Base-by-base conservation (phyloP, 2,113 vertebrate species). In the Dipodomys merriami region DNA sequence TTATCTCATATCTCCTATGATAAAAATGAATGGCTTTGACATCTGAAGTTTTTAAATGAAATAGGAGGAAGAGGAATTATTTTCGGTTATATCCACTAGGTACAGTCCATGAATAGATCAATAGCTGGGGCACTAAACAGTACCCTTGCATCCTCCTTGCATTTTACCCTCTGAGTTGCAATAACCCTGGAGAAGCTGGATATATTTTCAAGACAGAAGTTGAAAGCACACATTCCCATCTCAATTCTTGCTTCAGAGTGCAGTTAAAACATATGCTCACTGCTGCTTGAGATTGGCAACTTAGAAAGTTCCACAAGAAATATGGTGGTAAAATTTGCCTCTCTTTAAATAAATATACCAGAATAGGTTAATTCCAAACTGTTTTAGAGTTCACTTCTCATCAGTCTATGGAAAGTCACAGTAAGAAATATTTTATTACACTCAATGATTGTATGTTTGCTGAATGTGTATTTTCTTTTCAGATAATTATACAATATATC, bases 241-340 rank as follows among this genome's bases (percentile, higher is more conserved):
- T 57, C 30, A 91, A 57, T 82, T 90, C 23, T 67, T 23, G 22
- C 25, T 72, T 2, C 13, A 67, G 64, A 77, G 18, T 1, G 35
- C 64, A 91, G 8, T 80, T 67, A 88, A 94, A 93, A 83, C 8
- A 29, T 53, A 46, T 33, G 1, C 29, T 64, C 62, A 33, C 33
- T 88, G 27, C 5, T 77, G 39, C 35, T 23, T 95, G 35, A 86
- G 91, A 89, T 19, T 33, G 7, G 2, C 84, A 93, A 90, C 30
- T 71, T 69, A 15, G 0, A 93, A 74, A 29, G 53, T 91, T 83
- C 53, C 84, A 68, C 39, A 74, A 33, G 25, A 91, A 69, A 79
- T 81, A 69, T 0, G 49, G 18, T 95, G 95, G 84, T 49, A 92
- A 88, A 87, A 72, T 39, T 74, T 85, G 92, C 67, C 13, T 13